Conservation (phyloP, 2,888 invertebrate genomes). For the Cephonodes hylas region DNA sequence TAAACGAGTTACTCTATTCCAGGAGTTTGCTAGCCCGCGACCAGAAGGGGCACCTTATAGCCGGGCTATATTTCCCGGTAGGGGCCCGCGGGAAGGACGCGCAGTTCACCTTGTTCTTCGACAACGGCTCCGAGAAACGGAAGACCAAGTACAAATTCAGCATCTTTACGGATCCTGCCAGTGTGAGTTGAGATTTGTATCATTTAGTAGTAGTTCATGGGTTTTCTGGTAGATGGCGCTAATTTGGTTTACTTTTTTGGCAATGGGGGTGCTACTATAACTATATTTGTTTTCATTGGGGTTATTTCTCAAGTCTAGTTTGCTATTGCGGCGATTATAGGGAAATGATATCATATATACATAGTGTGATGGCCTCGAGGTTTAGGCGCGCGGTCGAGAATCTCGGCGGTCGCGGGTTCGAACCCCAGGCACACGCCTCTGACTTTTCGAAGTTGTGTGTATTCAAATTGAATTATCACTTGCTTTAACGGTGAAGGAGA, state of each 20-base stretch:
- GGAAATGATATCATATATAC: too few species aligned
- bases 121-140: conserved; percentile 84
- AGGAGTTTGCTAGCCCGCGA: conserved; percentile 90
- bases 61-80: conserved; percentile 93
- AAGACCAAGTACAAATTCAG: conserved; percentile 89
- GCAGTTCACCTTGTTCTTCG: conserved; percentile 90
- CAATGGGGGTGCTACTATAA: neutral
- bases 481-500: too few species aligned
- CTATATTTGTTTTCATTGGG: too few species aligned
- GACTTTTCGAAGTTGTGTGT: too few species aligned
- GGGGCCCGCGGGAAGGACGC: conserved; percentile 77
- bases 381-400: too few species aligned
- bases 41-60: conserved; percentile 90
- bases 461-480: too few species aligned
- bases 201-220: neutral
- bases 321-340: too few species aligned
- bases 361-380: too few species aligned
- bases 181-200: conserved; percentile 67
- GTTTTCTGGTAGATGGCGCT: neutral
- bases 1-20: conserved; percentile 20
- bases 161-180: conserved; percentile 81
- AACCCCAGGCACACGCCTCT: too few species aligned
- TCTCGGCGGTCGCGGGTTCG: too few species aligned
- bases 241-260: neutral
- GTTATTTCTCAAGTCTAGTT: too few species aligned